Evolutionary conservation across 2,797 vertebrate genomes (phyloP), one percentile per base, ranked within the genome.

Genomic region (Pseudomugil tenellus): DNA sequence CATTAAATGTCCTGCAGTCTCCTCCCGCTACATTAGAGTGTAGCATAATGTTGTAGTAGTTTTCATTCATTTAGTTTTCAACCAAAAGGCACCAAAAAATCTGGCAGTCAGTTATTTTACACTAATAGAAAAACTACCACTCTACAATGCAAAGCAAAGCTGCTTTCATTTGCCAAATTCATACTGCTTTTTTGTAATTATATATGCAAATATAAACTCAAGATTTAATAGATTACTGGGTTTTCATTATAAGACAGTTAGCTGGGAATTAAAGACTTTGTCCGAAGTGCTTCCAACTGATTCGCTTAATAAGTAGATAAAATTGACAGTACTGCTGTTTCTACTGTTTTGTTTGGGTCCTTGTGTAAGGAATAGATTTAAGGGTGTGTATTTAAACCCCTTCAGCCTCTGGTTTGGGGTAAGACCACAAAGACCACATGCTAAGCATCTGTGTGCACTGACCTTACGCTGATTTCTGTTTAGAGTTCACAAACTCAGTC

Each of bases 381-480:
- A 17, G 6, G 23, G 32, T 37, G 16, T 66, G 48, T 64, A 48
- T 43, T 75, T 59, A 49, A 61, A 70, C 67, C 71, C 23, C 74
- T 77, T 65, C 53, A 54, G 34, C 39, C 72, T 76, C 60, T 81
- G 70, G 67, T 81, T 87, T 69, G 51, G 32, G 41, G 57, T 8
- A 60, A 86, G 64, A 80, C 73, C 51, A 55, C 63, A 72, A 74
- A 70, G 62, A 76, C 51, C 6, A 62, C 54, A 32, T 68, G 46
- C 65, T 13, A 62, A 62, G 63, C 58, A 56, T 29, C 51, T 21
- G 64, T 55, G 46, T 74, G 61, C 62, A 58, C 62, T 71, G 67
- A 69, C 51, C 69, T 52, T 10, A 37, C 58, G 70, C 84, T 49
- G 69, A 32, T 63, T 84, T 80, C 48, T 25, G 17, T 68, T 73